Evolutionary conservation across 2,888 invertebrate species (phyloP).

Genomic region (Branchipolynoe longqiensis): DNA sequence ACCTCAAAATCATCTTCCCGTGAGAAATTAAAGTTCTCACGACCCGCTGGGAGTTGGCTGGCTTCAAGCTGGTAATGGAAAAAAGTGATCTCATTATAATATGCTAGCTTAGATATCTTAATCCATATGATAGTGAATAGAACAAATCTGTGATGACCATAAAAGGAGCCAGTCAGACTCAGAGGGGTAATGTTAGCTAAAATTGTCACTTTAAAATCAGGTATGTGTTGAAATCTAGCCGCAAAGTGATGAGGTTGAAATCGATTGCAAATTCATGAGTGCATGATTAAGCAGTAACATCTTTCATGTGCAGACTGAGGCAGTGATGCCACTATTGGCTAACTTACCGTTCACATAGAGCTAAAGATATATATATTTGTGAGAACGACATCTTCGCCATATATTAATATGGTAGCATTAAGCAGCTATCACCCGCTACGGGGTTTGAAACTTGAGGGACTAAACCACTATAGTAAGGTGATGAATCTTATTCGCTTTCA

Average conservation of each 20-base stretch:
- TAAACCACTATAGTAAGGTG: too few relatives aligned
- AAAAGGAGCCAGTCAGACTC: not conserved
- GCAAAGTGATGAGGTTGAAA: not conserved
- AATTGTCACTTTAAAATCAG: not conserved
- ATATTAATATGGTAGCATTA: too few relatives aligned
- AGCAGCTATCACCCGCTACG: too few relatives aligned
- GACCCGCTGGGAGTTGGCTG: not conserved
- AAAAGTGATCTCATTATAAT: not conserved
- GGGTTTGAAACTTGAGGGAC: too few relatives aligned
- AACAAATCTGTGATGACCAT: not conserved
- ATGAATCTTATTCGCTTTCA: too few relatives aligned
- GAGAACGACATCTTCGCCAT: too few relatives aligned
- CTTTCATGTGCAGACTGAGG: too few relatives aligned
- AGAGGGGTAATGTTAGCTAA: not conserved
- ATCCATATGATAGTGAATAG: not conserved
- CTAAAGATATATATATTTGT: too few relatives aligned
- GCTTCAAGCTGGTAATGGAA: not conserved
- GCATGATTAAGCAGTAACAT: too few relatives aligned
- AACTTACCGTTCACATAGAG: too few relatives aligned
- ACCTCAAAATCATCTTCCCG: constrained; percentile 39
- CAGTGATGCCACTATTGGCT: too few relatives aligned
- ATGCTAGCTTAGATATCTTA: not conserved
- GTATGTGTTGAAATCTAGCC: not conserved
- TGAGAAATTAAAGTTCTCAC: constrained; percentile 7
- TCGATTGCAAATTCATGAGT: not conserved